Evolutionary conservation across 1,140 invertebrate species (phyloP), one percentile per base, ranked within the genome.

Genomic region (Venturia canescens): DNA sequence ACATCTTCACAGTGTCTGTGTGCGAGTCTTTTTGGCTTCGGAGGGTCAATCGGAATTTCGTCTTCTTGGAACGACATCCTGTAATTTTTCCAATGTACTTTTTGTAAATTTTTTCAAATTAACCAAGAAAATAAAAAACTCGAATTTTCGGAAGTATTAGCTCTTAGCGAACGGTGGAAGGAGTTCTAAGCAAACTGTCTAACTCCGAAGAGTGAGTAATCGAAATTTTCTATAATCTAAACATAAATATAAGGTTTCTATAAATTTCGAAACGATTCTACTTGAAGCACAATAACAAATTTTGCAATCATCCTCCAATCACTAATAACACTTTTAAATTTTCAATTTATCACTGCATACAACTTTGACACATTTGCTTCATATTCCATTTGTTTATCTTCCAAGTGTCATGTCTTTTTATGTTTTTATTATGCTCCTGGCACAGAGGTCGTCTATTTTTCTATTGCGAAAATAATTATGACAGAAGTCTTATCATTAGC

Each of bases 171-270:
- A 27, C 60, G 18, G 44, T 50, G 23, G 31, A 66, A 31, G 18
- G 23, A 72, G 27, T n/a, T 78, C 15, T 26, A 3, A 66, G 77
- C 53, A 75, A 82, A 69, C 81, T 82, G 81, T 82, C 81, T 63
- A 66, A 34, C 76, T 6, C 60, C 31, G 70, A 57, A 71, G 81
- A 82, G 81, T 82, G 57, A 82, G 81, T 82, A 44, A 44, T 9
- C 38, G 13, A 44, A 44, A 4, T 44, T 13, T 44, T 44, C 38
- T 3, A 11, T 44, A 1, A 44, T 44, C 13, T 9, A 44, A 9
- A 44, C 7, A 60, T 72, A 63, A 63, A 11, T 11, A 26, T n/a
- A 66, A 23, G 6, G 27, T 29, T 3, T 4, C 11, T 3, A 23
- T 1, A 23, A n/a, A 23, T 66, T 29, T 31, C 1, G 53, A 29